Conservation (phyloP, 2,888 invertebrate species). For the Hymenopus coronatus region DNA sequence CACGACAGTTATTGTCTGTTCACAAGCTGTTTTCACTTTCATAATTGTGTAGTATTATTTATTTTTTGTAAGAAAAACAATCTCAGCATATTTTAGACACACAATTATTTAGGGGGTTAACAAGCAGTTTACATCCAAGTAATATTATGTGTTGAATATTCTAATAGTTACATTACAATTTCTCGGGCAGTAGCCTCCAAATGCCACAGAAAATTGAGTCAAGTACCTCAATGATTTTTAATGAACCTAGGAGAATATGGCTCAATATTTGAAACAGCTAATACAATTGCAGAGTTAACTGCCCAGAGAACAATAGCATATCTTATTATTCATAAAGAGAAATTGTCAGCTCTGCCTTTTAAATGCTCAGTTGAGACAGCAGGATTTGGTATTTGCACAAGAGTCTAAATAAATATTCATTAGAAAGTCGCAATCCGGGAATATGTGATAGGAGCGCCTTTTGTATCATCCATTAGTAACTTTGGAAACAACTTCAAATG, state of each 20-base stretch:
- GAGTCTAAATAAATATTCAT: background rate
- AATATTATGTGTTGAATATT: background rate
- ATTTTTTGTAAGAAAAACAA: constrained; percentile 26
- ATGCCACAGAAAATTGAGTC: background rate
- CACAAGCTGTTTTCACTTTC: constrained; percentile 27
- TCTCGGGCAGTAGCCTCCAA: background rate
- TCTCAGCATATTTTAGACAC: constrained; percentile 22
- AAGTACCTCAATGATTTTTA: background rate
- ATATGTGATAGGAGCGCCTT: background rate
- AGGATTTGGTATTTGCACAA: constrained; percentile 15
- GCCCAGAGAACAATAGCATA: background rate
- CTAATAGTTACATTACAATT: background rate
- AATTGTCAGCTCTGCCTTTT: background rate
- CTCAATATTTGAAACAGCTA: background rate
- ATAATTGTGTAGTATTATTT: constrained; percentile 11
- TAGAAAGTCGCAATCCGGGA: background rate
- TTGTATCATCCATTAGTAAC: background rate
- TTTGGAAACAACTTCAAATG: background rate
- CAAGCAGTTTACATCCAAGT: constrained; percentile 3
- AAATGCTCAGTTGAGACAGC: background rate
- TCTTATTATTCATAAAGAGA: background rate
- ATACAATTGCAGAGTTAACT: background rate
- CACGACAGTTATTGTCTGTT: constrained; percentile 32
- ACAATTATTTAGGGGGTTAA: background rate
- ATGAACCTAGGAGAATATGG: background rate